Evolutionary conservation across 2,797 vertebrate species (phyloP).

Genomic region (Leptoclinus maculatus): DNA sequence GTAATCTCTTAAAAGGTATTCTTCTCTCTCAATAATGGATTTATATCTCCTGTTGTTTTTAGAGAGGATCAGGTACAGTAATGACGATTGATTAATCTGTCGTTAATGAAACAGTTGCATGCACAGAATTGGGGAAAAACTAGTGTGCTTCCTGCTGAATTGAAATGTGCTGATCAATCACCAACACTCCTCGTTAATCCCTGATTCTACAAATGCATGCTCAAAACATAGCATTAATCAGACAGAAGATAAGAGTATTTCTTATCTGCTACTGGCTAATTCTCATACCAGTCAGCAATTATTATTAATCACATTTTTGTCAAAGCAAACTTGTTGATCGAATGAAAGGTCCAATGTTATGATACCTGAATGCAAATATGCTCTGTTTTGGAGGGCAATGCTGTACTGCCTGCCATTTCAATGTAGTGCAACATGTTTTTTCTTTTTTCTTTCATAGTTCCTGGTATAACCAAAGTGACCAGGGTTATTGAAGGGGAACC

Average conservation of each 20-base stretch:
- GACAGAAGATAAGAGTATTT: background rate
- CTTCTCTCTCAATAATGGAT: constrained; percentile 26
- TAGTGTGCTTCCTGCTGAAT: background rate
- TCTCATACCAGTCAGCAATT: background rate
- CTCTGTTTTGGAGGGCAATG: constrained; percentile 4
- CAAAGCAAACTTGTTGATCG: constrained; percentile 32
- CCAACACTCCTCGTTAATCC: background rate
- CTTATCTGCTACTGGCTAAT: background rate
- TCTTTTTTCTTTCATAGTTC: constrained; percentile 58
- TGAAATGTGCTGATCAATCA: constrained; percentile 3
- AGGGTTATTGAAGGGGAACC: no score
- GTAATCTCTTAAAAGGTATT: background rate
- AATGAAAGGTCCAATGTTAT: constrained; percentile 42
- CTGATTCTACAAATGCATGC: background rate
- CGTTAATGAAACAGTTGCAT: background rate
- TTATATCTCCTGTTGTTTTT: constrained; percentile 54
- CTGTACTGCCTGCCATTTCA: background rate
- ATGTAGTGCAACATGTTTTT: constrained; percentile 25
- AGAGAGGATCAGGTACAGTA: constrained; percentile 79
- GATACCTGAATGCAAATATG: constrained; percentile 23
- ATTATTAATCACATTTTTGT: constrained; percentile 54
- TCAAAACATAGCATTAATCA: background rate
- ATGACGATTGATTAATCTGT: constrained; percentile 30
- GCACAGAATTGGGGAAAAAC: background rate
- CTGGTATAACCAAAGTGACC: constrained; percentile 38